Base-by-base conservation (phyloP, 2,113 vertebrate species). In the Sialia sialis region DNA sequence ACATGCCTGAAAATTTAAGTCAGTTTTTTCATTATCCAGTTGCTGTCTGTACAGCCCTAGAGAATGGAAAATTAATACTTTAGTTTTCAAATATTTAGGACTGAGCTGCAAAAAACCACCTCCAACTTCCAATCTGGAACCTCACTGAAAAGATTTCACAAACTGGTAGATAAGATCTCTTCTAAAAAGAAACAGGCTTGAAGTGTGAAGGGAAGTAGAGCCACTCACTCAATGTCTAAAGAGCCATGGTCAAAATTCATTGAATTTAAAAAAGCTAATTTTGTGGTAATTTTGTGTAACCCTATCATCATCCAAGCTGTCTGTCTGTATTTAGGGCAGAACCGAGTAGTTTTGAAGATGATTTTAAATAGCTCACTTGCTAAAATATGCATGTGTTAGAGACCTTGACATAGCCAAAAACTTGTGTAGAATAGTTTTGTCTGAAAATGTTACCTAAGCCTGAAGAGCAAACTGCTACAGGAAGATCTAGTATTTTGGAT, bases 1-100 rank as follows among this genome's bases (percentile, higher is more conserved):
- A 89, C 77, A 87, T 60, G 73, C 64, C 56, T 93, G 60, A 68
- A 90, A 90, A 93, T 94, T 83, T 81, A 93, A 92, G 52, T 89
- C 76, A 94, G 60, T 54, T 23, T 83, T 90, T 74, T 84, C 55
- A 51, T 48, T 46, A 92, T 76, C 21, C 20, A 7, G 26, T 59
- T 74, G 34, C 41, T 80, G 27, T 59, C 56, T 77, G 15, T 86
- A 60, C 54, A 58, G 39, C 19, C 43, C 19, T 59, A 51, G 60
- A 88, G n/a, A 81, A 92, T 18, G 46, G 63, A 84, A 88, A 94
- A 90, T 59, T 77, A 80, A 77, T 76, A 77, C 39, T 86, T 84
- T 21, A 23, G 2, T 88, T 90, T 96, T 90, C 44, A 91, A 79
- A 34, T 44, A 54, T 41, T 39, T 85, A 32, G 22, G 39, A 66